These are phyloP conservation scores for Lottia scabra DNA, from an alignment of 2,888 invertebrate genomes.

Conservation along the genomic window DNA sequence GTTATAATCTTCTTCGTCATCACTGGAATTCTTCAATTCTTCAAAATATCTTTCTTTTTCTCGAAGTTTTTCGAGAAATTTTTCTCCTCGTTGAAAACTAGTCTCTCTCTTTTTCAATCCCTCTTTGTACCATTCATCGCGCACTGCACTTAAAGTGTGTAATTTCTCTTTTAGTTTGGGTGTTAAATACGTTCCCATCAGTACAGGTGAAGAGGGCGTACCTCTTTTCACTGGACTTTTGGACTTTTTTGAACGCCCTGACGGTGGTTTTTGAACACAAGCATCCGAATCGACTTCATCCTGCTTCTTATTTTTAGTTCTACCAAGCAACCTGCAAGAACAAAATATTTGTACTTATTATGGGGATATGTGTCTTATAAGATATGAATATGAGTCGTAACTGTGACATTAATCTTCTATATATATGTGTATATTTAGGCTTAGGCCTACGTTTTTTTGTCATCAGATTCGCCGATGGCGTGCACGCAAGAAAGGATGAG, in stretches of 20 bases:
- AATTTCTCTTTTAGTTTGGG: neutral
- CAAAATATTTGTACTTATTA: no score
- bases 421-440: no score
- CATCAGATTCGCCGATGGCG: no score
- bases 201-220: neutral
- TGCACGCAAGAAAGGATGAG: no score
- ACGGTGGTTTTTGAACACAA: neutral
- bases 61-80: neutral
- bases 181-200: neutral
- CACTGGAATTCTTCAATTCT: neutral
- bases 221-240: neutral
- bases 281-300: neutral
- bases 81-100: neutral
- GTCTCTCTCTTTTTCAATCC: neutral
- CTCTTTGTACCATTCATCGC: neutral
- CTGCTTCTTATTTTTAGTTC: neutral
- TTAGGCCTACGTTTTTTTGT: no score
- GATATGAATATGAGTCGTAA: no score
- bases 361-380: no score
- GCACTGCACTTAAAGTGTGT: neutral
- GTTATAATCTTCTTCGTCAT: neutral
- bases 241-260: neutral
- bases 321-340: neutral
- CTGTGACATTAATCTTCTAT: no score
- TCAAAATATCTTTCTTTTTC: neutral